These are phyloP conservation scores for Orycteropus afer DNA, from an alignment of 2,113 vertebrate genomes.

Conservation along the genomic window DNA sequence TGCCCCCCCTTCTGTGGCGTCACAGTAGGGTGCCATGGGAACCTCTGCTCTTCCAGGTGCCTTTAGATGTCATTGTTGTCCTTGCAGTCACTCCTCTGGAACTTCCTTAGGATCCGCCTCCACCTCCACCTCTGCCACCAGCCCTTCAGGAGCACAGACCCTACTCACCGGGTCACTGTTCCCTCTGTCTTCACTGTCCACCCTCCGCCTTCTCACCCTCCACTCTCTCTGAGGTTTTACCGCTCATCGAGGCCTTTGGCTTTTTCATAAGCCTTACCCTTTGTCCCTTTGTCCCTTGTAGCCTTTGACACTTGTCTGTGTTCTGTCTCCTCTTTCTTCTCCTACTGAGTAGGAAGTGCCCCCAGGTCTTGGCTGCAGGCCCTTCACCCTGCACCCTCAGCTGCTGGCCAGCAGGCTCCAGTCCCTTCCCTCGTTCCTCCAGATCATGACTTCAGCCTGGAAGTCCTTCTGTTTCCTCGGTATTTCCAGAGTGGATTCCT, in stretches of 20 bases:
- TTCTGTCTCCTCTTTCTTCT: background rate
- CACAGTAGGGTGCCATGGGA: too few relatives aligned
- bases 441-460: background rate
- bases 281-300: background rate
- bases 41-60: background rate
- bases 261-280: background rate
- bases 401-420: too few relatives aligned
- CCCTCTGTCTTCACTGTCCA: background rate
- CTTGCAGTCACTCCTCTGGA: accelerated
- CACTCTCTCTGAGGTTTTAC: background rate
- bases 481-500: background rate
- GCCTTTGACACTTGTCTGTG: background rate
- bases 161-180: accelerated
- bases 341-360: background rate
- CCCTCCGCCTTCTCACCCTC: background rate
- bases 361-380: background rate
- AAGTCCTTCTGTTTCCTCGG: background rate
- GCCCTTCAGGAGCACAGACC: background rate
- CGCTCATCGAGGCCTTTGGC: background rate
- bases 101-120: accelerated
- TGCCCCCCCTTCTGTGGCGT: background rate
- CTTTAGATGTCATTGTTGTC: accelerated
- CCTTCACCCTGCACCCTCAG: accelerated
- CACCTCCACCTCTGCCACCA: background rate
- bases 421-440: background rate